Evolutionary conservation across 2,797 vertebrate species (phyloP), one percentile per base, ranked within the genome.

Genomic region (Sebastes oblongus): DNA sequence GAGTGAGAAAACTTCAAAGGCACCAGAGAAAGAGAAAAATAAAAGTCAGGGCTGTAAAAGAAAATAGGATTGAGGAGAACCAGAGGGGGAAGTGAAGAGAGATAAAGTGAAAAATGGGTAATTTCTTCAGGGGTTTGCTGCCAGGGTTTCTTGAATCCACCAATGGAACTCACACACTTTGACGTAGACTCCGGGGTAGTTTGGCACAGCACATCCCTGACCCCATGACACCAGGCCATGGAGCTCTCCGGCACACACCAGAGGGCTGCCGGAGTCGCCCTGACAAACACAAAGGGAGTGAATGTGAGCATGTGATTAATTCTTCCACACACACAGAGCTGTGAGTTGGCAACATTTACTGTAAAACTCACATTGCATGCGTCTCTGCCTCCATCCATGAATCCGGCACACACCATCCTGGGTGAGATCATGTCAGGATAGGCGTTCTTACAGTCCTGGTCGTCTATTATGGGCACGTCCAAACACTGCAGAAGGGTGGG

Each of bases 211-310:
- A 3, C 97, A 97, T 54, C 96, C 97, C 8, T 66, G 66, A 1
- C 97, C 97, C 97, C 97, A 98, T 1, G 97, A 98, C 16, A 97
- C 96, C 76, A 97, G 89, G 24, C 97, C 96, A 0, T 97, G 94
- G n/a, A 98, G 82, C 68, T 91, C 16, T 20, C 94, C 93, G 0
- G 22, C 52, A 77, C 97, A 98, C 46, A 96, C 96, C 58, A 97
- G 92, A 1, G 97, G 97, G 25, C 96, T 96, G 0, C 97, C 97
- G 0, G 97, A 97, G 91, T 97, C 97, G 16, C 94, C 96, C 97
- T 98, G 88, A 22, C 8, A 54, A 56, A 84, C 24, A 82, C 25
- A 75, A 4, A 64, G n/a, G 11, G 14, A 29, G 46, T 7, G 25
- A 62, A 55, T 3, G 7, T 42, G 12, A 86, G 75, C 46, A 60